Evolutionary conservation across 2,888 invertebrate species (phyloP), one percentile per base, ranked within the genome.

Genomic region (Hedychridium roseum): DNA sequence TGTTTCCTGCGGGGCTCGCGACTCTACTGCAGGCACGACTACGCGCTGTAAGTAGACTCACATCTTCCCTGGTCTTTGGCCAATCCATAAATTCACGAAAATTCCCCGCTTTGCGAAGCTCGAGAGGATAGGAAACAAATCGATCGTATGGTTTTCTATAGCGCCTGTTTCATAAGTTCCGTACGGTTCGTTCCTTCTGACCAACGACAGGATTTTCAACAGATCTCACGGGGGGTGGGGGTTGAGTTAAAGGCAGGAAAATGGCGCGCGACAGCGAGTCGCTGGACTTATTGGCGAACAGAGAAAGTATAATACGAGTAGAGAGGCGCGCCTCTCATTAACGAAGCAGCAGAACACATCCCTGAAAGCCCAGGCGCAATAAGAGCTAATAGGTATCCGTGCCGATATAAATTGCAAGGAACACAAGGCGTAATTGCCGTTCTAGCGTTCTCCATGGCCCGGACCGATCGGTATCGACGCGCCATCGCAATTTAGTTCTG

Each of bases 1-100:
- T 97, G 96, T 82, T 96, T 93, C 82, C 89, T 95, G 72, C 85
- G 91, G 70, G 94, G 94, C 73, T 88, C 92, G 71, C 89, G 91
- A 79, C 89, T 96, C 76, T 96, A 95, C 84, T 96, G 96, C 84
- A 91, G 92, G 80, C 87, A 92, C 72, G 96, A 96, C 80, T 97
- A 96, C 78, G 90, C 92, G 81, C 92, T 94, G 95, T 96, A 82
- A 87, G 88, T 84, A 11, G 11, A 5, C 6, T 5, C 11, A 7
- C 31, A 6, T 5, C 23, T n/a, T n/a, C n/a, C n/a, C n/a, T n/a
- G 23, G 9, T 23, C 23, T 23, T 23, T 23, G 23, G 9, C 5
- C 5, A 6, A 23, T 5, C 5, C 5, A 23, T 6, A 23, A 23
- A 23, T 23, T 23, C 23, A 23, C 23, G 9, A 23, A 6, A 5